phyloP scores from a whole-genome alignment of 2,888 invertebrate genomes.

The Rhynchonema sp. region DNA sequence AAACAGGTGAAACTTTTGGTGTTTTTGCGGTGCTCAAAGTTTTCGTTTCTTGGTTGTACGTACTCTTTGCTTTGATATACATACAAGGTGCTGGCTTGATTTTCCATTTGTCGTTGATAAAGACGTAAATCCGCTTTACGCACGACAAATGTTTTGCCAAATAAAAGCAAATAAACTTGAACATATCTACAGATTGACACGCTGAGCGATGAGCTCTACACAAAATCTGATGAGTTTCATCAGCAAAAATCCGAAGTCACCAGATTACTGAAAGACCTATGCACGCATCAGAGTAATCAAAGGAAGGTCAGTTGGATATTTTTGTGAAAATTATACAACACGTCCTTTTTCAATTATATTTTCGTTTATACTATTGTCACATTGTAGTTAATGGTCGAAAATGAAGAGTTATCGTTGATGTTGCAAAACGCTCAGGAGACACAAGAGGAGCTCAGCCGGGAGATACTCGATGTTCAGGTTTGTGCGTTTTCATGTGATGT shows the following conservation, averaged over 20 bases:
- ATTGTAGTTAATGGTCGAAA: constrained; percentile 56
- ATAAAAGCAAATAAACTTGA: no score
- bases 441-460: constrained; percentile 70
- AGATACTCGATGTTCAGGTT: constrained; percentile 47
- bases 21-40: no score
- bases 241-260: constrained; percentile 65
- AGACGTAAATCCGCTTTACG: no score
- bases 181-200: constrained; percentile 42
- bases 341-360: no score
- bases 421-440: constrained; percentile 71
- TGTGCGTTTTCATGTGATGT: no score
- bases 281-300: constrained; percentile 30
- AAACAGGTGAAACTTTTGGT: constrained; percentile 15
- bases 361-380: no score
- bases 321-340: no score
- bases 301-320: constrained; percentile 21
- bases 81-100: no score
- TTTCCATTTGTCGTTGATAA: no score
- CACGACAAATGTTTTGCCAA: no score
- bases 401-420: constrained; percentile 61
- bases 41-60: no score
- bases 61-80: no score
- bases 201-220: constrained; percentile 31
- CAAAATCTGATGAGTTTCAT: constrained; percentile 49
- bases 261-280: constrained; percentile 43